Percentiles rank a stretch among this genome's conserved stretches.
These are phyloP conservation scores for Polietes domitor DNA, from an alignment of 2,888 invertebrate species.

Conservation along the genomic window DNA sequence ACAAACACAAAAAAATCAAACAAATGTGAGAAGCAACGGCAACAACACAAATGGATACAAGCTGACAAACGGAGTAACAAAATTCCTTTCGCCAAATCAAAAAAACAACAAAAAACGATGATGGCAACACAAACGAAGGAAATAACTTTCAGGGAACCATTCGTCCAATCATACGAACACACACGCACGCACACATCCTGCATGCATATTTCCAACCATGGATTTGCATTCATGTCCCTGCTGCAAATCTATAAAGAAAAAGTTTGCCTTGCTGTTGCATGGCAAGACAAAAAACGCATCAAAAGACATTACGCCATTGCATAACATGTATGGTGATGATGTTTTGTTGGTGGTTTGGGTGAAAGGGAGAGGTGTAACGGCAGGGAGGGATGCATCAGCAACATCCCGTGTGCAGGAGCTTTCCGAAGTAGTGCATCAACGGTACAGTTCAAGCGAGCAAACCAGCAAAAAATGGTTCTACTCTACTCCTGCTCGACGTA, in stretches of 20 bases:
- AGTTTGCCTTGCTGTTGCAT: background rate
- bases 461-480: conserved; percentile 1
- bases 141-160: conserved; percentile 1
- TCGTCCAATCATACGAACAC: background rate
- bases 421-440: conserved; percentile 18
- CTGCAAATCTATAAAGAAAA: conserved; percentile 30
- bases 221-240: conserved; percentile 17
- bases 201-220: conserved; percentile 2
- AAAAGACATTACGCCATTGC: conserved; percentile 29
- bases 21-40: conserved; percentile 25
- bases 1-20: conserved; percentile 1
- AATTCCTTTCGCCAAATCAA: conserved; percentile 34
- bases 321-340: background rate
- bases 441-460: background rate
- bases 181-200: background rate
- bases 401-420: background rate
- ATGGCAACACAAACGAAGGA: conserved; percentile 12
- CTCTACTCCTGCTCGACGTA: background rate
- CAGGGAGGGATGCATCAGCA: background rate
- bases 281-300: conserved; percentile 16
- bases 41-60: background rate
- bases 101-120: background rate
- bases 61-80: conserved; percentile 46
- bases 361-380: background rate
- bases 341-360: background rate